phyloP scores from a whole-genome alignment of 2,113 vertebrate genomes.

The Procapra przewalskii region DNA sequence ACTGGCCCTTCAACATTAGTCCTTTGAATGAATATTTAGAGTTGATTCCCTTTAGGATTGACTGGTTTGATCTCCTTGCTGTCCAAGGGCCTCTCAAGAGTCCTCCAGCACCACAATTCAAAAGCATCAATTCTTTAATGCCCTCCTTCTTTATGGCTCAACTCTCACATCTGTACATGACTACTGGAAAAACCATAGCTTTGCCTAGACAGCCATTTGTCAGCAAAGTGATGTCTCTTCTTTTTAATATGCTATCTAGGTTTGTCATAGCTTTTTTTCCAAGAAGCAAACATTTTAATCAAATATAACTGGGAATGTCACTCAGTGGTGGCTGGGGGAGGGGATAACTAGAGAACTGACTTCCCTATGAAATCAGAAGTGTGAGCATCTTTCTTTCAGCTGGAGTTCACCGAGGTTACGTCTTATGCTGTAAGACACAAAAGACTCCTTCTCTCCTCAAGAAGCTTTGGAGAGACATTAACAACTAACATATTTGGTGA shows the following conservation, averaged over 20 bases:
- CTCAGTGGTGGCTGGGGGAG: neutral
- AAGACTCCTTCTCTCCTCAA: neutral
- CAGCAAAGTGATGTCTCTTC: neutral
- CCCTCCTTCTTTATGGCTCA: neutral
- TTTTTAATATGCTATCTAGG: neutral
- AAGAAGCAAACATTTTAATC: neutral
- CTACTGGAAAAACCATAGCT: neutral
- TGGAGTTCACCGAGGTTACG: neutral
- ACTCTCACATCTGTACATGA: neutral
- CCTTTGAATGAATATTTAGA: neutral
- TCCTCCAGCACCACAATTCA: neutral
- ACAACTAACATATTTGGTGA: neutral
- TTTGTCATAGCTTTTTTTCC: neutral
- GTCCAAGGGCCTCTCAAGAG: neutral
- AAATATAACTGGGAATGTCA: neutral
- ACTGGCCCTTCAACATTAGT: neutral
- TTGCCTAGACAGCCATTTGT: neutral
- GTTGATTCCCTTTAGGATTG: neutral
- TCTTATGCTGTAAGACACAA: neutral
- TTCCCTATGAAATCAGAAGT: neutral
- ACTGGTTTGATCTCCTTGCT: neutral
- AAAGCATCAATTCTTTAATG: neutral
- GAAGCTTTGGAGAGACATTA: neutral
- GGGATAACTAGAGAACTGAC: neutral
- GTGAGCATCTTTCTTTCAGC: fast-evolving